These are phyloP conservation scores for Panthera uncia DNA, from an alignment of 2,113 vertebrate species.

Conservation along the genomic window DNA sequence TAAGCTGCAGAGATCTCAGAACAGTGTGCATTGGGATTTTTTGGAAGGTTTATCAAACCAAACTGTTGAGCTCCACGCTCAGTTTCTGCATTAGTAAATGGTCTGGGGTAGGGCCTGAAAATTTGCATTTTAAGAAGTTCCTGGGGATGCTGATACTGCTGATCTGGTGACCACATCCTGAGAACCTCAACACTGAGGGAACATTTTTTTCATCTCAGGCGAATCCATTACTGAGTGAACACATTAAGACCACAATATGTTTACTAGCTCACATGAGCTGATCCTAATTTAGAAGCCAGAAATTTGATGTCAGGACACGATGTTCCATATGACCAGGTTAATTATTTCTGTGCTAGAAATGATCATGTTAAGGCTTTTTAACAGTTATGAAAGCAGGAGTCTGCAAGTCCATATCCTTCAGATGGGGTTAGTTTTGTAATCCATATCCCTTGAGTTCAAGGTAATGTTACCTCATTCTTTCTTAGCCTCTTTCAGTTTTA, in stretches of 20 bases:
- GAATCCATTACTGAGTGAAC: not conserved
- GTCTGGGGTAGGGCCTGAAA: not conserved
- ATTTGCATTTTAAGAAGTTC: slow-evolving; percentile 35
- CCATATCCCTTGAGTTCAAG: not conserved
- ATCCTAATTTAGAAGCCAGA: not conserved
- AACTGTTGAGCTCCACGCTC: not conserved
- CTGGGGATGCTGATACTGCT: not conserved
- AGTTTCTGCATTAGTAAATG: not conserved
- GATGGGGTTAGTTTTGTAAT: slow-evolving; percentile 37
- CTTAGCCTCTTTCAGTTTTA: slow-evolving; percentile 33
- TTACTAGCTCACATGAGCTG: not conserved
- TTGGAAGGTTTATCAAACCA: slow-evolving; percentile 4
- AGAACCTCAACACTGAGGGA: not conserved
- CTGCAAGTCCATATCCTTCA: slow-evolving; percentile 30
- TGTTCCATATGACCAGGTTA: not conserved
- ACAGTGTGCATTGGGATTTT: not conserved
- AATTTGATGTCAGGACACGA: not conserved
- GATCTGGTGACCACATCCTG: not conserved
- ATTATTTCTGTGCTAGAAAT: slow-evolving; percentile 38
- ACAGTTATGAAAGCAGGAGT: not conserved
- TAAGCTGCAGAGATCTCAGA: slow-evolving; percentile 14
- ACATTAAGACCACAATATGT: not conserved
- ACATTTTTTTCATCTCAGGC: not conserved
- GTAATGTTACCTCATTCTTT: slow-evolving; percentile 48
- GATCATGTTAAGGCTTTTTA: not conserved